Conservation (phyloP, 1,140 invertebrate genomes). For the Bombus waltoni region DNA sequence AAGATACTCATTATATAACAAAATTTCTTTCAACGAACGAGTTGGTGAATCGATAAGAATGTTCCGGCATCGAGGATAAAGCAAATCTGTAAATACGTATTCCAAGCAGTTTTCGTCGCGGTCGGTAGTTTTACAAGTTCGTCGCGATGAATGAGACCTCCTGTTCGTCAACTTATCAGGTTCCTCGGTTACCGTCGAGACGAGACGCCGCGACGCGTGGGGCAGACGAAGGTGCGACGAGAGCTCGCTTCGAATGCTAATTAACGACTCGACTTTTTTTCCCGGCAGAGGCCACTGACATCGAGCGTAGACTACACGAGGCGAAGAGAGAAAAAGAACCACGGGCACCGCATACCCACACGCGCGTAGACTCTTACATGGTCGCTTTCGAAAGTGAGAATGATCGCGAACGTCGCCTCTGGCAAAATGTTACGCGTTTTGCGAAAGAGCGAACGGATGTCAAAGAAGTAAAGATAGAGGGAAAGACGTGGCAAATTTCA, state of each 20-base stretch:
- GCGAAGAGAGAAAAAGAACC: not conserved
- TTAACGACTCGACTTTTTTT: constrained; percentile 71
- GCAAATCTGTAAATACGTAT: too few relatives aligned
- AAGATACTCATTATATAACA: too few relatives aligned
- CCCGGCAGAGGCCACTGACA: constrained; percentile 34
- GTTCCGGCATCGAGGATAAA: too few relatives aligned
- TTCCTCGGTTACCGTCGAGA: not conserved
- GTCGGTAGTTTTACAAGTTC: not conserved
- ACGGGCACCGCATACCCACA: constrained; percentile 2
- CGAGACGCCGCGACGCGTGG: not conserved
- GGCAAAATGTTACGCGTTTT: constrained; percentile 11
- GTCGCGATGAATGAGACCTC: not conserved
- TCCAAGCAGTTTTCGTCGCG: not conserved
- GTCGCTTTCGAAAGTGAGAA: constrained; percentile 66
- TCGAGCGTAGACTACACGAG: not conserved
- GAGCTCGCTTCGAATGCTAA: constrained; percentile 75
- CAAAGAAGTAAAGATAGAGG: not conserved
- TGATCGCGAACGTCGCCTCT: constrained; percentile 33
- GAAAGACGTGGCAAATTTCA: not conserved
- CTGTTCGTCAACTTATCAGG: not conserved
- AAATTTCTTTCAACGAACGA: too few relatives aligned
- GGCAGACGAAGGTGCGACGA: constrained; percentile 59
- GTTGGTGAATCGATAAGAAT: too few relatives aligned
- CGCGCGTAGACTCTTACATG: not conserved
- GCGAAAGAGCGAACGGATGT: not conserved